phyloP scores from a whole-genome alignment of 2,113 vertebrate genomes.

The Sapajus apella region DNA sequence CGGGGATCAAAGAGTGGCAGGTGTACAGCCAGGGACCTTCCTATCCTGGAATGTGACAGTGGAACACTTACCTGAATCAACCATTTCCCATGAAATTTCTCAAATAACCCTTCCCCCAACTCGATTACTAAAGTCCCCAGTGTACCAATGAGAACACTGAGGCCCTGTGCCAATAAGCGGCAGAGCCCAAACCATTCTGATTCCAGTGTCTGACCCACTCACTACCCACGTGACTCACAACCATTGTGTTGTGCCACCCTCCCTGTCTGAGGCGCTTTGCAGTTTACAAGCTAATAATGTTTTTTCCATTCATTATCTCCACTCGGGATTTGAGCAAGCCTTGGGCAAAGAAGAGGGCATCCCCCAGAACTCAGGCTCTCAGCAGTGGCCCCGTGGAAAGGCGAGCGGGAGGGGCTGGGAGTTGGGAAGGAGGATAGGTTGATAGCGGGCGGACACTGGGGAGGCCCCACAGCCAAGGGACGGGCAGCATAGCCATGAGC shows the following conservation, averaged over 20 bases:
- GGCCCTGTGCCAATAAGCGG: background rate
- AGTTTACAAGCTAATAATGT: background rate
- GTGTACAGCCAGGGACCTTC: background rate
- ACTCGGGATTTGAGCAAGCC: background rate
- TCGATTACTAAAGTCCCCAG: background rate
- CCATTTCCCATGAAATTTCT: background rate
- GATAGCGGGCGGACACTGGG: background rate
- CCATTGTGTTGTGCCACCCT: background rate
- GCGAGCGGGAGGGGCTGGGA: background rate
- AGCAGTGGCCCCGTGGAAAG: background rate
- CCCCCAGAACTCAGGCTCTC: background rate
- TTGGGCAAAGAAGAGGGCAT: background rate
- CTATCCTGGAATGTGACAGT: background rate
- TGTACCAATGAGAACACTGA: background rate
- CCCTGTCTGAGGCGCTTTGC: fast-evolving
- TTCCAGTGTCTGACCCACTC: background rate
- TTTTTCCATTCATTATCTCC: background rate
- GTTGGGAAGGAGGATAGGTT: background rate
- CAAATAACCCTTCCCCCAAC: background rate
- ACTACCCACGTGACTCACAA: background rate
- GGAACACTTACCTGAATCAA: background rate
- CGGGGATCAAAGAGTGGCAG: background rate
- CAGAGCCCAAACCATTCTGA: background rate
- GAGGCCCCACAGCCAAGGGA: background rate
- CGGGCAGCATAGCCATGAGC: too few relatives aligned